phyloP scores from a whole-genome alignment of 2,888 invertebrate species.

The Andrena bicolor region DNA sequence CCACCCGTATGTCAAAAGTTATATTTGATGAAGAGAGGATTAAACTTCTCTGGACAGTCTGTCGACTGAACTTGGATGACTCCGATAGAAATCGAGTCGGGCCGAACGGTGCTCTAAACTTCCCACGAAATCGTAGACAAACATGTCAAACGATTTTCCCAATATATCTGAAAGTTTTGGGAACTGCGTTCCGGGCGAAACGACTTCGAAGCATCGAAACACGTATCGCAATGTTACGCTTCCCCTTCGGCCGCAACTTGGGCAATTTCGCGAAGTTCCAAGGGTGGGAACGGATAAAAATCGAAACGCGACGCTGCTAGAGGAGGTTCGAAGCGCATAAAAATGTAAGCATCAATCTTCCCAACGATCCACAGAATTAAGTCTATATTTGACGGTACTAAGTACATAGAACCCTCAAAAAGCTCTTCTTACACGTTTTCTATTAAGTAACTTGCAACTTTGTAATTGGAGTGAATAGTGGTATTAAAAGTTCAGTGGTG shows the following conservation, averaged over 20 bases:
- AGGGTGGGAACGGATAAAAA: conserved; percentile 13
- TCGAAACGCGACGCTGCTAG: conserved; percentile 11
- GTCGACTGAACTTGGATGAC: conserved; percentile 30
- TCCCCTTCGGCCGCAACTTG: conserved; percentile 31
- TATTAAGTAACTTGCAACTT: background rate
- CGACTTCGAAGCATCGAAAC: conserved; percentile 36
- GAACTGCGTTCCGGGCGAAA: conserved; percentile 39
- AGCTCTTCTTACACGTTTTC: background rate
- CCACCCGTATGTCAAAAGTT: background rate
- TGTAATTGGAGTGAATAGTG: background rate
- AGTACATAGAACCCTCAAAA: background rate
- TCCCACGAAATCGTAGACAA: conserved; percentile 41
- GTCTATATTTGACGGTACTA: background rate
- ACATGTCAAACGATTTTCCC: conserved; percentile 44
- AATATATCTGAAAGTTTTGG: conserved; percentile 27
- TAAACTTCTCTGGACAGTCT: conserved; percentile 22
- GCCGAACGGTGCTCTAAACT: conserved; percentile 35
- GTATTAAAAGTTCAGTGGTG: background rate
- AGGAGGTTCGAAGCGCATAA: conserved; percentile 4
- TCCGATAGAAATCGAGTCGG: conserved; percentile 16
- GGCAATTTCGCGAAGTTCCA: conserved; percentile 44
- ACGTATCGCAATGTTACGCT: conserved; percentile 37
- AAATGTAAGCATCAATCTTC: conserved; percentile 17
- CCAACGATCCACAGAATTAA: background rate
- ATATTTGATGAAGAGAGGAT: conserved; percentile 22